Evolutionary conservation across 2,797 vertebrate genomes (phyloP).

Genomic region (Yasuhikotakia modesta): DNA sequence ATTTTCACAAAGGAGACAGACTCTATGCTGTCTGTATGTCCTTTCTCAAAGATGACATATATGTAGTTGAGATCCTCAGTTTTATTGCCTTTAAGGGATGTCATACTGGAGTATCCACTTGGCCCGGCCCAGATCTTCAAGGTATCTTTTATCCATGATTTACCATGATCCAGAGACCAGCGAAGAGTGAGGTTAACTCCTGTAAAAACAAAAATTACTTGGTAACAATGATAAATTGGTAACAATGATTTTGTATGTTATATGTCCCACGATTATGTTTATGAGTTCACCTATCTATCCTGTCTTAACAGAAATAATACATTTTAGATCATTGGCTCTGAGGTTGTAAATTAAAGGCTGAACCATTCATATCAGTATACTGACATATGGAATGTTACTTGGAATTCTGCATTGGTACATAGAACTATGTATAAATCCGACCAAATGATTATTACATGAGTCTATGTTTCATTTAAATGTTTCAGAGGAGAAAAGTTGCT

Average conservation of each 20-base stretch:
- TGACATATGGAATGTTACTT: too few relatives aligned
- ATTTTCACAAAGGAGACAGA: constrained; percentile 83
- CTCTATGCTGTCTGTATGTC: constrained; percentile 72
- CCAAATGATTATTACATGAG: too few relatives aligned
- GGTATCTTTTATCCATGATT: constrained; percentile 76
- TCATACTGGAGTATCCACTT: constrained; percentile 86
- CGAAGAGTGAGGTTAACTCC: constrained; percentile 88
- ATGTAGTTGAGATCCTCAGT: constrained; percentile 75
- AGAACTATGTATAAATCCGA: too few relatives aligned
- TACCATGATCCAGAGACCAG: constrained; percentile 84
- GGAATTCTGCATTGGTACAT: too few relatives aligned
- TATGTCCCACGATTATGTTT: neutral
- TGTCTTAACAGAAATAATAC: too few relatives aligned
- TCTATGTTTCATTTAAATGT: too few relatives aligned
- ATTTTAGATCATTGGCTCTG: too few relatives aligned
- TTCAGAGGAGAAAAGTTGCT: too few relatives aligned
- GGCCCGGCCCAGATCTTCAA: constrained; percentile 84
- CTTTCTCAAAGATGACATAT: constrained; percentile 87
- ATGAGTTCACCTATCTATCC: neutral
- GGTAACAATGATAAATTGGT: too few relatives aligned
- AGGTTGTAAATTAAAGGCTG: too few relatives aligned
- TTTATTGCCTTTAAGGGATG: constrained; percentile 67
- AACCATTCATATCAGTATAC: too few relatives aligned
- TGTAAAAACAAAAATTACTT: constrained; percentile 52
- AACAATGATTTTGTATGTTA: too few relatives aligned